These are phyloP conservation scores for Pelvicachromis taeniatus DNA, from an alignment of 2,113 vertebrate genomes.

Conservation along the genomic window DNA sequence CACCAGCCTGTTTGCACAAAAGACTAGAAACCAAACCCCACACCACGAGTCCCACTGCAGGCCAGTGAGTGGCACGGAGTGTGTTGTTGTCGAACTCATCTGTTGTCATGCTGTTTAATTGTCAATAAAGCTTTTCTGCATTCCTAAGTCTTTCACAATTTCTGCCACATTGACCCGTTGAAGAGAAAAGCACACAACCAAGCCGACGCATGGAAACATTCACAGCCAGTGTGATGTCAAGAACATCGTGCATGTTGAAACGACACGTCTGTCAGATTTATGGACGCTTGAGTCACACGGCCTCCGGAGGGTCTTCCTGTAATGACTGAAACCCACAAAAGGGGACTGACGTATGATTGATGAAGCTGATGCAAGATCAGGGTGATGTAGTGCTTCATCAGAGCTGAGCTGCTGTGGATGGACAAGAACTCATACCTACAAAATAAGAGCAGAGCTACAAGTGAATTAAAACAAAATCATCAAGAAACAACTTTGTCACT, in stretches of 20 bases:
- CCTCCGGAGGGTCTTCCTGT: background rate
- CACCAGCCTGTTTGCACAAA: slow-evolving; percentile 6
- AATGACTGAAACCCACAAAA: fast-evolving
- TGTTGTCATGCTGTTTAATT: background rate
- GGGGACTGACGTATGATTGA: background rate
- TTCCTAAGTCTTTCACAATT: background rate
- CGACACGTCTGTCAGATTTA: background rate
- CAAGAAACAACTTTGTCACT: background rate
- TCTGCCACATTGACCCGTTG: background rate
- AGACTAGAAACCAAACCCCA: slow-evolving; percentile 8
- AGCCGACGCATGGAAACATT: background rate
- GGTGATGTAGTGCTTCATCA: background rate
- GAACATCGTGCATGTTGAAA: background rate
- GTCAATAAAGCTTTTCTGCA: slow-evolving; percentile 37
- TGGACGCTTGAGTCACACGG: background rate
- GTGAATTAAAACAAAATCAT: background rate
- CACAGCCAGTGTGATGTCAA: background rate
- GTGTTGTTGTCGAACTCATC: slow-evolving; percentile 17
- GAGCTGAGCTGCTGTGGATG: background rate
- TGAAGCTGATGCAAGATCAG: background rate
- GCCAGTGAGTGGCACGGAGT: slow-evolving; percentile 38
- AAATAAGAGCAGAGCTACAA: background rate
- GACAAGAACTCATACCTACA: background rate
- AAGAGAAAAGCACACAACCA: background rate
- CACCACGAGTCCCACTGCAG: slow-evolving; percentile 46